These are phyloP conservation scores for Thinocorus orbignyianus DNA, from an alignment of 2,113 vertebrate species.

Conservation along the genomic window DNA sequence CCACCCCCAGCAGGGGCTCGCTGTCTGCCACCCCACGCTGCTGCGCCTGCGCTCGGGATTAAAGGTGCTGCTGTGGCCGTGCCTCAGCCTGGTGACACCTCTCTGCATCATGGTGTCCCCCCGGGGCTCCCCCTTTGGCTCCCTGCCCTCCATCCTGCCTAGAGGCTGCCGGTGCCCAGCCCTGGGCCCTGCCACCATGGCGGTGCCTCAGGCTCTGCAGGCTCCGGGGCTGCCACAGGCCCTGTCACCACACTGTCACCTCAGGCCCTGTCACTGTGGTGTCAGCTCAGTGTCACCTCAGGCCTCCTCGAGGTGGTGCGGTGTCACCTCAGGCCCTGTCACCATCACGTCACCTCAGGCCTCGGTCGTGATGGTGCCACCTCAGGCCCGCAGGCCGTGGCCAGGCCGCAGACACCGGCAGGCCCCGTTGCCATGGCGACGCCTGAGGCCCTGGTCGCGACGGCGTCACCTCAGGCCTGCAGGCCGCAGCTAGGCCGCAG, in stretches of 20 bases:
- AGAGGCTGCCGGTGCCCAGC: background rate
- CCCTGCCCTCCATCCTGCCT: fast-evolving
- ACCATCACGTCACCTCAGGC: no score
- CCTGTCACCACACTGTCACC: background rate
- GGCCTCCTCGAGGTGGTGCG: no score
- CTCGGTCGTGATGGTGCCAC: background rate
- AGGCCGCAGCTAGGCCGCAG: background rate
- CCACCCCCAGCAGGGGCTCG: fast-evolving
- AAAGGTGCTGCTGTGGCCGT: background rate
- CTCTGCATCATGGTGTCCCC: fast-evolving
- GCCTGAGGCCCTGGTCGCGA: no score
- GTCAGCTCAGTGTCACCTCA: background rate
- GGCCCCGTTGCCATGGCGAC: no score
- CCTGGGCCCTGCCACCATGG: background rate
- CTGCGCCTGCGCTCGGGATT: background rate
- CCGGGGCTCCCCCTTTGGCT: no score
- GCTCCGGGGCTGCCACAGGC: background rate
- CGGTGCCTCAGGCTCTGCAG: background rate
- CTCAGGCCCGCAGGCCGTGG: background rate
- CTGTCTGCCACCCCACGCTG: background rate
- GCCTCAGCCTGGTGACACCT: background rate
- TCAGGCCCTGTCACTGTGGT: background rate
- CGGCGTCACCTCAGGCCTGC: background rate
- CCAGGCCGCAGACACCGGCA: no score
- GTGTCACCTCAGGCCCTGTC: background rate